phyloP scores from a whole-genome alignment of 2,797 vertebrate species.

The Alectoris magna region DNA sequence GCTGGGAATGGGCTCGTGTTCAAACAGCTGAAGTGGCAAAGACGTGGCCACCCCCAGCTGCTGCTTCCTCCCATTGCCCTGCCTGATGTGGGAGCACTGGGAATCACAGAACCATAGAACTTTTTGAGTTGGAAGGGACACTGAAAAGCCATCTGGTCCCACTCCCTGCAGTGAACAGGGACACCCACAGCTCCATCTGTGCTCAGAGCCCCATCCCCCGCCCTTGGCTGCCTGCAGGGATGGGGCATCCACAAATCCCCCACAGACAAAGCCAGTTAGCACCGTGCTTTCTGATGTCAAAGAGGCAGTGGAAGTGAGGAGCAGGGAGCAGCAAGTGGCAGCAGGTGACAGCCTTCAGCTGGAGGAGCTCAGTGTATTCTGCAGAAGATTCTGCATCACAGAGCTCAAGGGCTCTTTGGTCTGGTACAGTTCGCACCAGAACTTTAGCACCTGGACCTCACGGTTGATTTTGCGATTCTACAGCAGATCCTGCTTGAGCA shows the following conservation, averaged over 20 bases:
- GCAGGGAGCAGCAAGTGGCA: neutral
- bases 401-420: neutral
- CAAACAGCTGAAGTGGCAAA: neutral
- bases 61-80: neutral
- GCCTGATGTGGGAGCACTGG: neutral
- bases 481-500: neutral
- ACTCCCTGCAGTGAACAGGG: too few species aligned
- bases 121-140: too few species aligned
- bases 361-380: neutral
- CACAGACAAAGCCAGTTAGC: accelerated
- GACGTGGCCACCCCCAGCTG: neutral
- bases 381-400: neutral
- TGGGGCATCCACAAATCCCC: neutral
- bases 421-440: accelerated
- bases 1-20: neutral
- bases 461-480: neutral
- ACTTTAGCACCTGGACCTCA: neutral
- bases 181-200: too few species aligned
- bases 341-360: neutral
- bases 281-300: neutral
- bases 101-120: too few species aligned
- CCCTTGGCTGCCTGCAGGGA: too few species aligned
- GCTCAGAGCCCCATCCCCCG: too few species aligned
- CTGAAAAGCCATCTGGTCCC: too few species aligned
- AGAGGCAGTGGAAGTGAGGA: neutral